These are phyloP conservation scores for Perithous albicinctus DNA, from an alignment of 2,888 invertebrate genomes.

Conservation along the genomic window DNA sequence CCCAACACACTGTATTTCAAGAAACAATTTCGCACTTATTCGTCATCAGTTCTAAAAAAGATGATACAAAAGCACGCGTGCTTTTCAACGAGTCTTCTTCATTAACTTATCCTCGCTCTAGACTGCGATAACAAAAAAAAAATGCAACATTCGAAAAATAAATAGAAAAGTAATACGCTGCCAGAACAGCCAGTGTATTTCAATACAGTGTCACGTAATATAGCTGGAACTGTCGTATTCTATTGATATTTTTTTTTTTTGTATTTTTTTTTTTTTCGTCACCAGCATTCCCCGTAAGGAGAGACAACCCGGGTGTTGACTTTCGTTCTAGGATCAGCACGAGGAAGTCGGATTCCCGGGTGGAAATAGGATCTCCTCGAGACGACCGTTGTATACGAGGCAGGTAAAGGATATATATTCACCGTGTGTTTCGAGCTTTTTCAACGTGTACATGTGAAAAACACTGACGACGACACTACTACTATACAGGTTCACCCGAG, in stretches of 20 bases:
- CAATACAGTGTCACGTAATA: background rate
- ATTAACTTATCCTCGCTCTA: background rate
- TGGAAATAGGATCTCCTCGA: constrained; percentile 55
- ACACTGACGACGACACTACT: too few species aligned
- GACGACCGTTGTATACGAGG: constrained; percentile 21
- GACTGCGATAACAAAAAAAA: background rate
- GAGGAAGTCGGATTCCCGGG: constrained; percentile 41
- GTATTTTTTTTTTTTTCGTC: too few species aligned
- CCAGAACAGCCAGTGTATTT: background rate
- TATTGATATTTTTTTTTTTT: constrained; percentile 65
- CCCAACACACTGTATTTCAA: too few species aligned
- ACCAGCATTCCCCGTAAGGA: constrained; percentile 6
- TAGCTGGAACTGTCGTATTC: constrained; percentile 6
- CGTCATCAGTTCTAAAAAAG: too few species aligned
- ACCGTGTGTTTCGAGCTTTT: background rate
- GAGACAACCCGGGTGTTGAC: constrained; percentile 56
- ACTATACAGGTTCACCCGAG: too few species aligned
- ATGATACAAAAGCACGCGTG: too few species aligned
- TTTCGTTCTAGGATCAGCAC: constrained; percentile 55
- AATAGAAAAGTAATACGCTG: background rate
- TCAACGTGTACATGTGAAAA: background rate
- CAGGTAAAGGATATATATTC: constrained; percentile 32
- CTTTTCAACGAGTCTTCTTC: background rate
- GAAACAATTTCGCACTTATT: too few species aligned
- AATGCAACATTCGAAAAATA: background rate